Percentiles rank a stretch among this genome's conserved stretches.
Evolutionary conservation across 92 coral and sea anemone species (phyloP).

Genomic region (Porites cylindrica): DNA sequence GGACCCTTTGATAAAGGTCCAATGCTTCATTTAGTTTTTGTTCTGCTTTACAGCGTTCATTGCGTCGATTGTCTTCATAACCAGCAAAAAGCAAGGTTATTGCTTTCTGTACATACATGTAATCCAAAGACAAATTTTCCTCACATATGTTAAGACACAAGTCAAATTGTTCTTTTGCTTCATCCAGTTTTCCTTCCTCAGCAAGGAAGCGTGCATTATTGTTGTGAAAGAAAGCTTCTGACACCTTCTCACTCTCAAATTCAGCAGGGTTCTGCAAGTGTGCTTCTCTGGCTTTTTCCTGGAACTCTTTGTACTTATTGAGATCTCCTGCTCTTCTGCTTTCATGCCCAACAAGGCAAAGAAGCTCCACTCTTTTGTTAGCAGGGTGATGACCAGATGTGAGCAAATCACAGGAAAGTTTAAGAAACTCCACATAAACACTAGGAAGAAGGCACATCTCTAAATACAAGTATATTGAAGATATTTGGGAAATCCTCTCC

Average conservation of each 20-base stretch:
- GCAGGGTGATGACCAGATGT: constrained; percentile 5
- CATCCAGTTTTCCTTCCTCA: constrained; percentile 4
- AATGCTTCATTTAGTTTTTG: constrained; percentile 5
- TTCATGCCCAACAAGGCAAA: constrained; percentile 29
- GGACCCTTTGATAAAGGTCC: constrained; percentile 4
- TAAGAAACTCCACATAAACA: constrained; percentile 22
- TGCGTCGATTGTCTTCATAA: constrained; percentile 12
- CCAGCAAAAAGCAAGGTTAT: constrained; percentile 25
- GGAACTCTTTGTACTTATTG: constrained; percentile 16
- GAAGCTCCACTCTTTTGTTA: constrained; percentile 9
- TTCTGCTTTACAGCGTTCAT: background rate
- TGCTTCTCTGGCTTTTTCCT: constrained; percentile 1
- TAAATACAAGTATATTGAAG: constrained; percentile 16
- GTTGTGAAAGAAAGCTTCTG: constrained; percentile 15
- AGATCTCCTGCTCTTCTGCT: constrained; percentile 22
- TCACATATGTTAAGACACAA: constrained; percentile 6
- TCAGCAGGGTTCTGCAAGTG: background rate
- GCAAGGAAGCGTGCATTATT: constrained; percentile 34
- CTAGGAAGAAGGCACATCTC: constrained; percentile 37
- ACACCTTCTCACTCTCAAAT: constrained; percentile 17
- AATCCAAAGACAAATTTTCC: background rate
- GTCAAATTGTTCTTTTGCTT: constrained; percentile 13
- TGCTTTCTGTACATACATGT: constrained; percentile 5
- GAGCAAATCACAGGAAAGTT: background rate
- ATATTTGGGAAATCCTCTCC: constrained; percentile 8